Conservation (phyloP, 2,888 invertebrate species). For the Orchesella flavescens region DNA sequence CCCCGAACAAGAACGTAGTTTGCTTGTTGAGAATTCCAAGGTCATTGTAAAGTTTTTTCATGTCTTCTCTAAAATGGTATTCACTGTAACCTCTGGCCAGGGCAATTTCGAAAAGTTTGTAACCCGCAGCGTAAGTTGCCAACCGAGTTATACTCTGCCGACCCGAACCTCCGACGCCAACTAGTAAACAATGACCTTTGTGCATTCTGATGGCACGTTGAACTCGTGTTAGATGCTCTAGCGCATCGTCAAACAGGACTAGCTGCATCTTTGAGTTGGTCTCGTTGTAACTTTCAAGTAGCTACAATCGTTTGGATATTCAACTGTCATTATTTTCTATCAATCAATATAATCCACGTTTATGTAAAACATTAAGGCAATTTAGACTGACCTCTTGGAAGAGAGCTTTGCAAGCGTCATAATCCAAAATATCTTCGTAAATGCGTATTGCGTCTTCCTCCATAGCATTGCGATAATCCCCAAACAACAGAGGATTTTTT, state of each 20-base stretch:
- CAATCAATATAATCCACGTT: no score
- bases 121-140: slow-evolving; percentile 85
- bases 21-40: slow-evolving; percentile 87
- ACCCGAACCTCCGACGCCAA: slow-evolving; percentile 93
- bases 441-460: slow-evolving; percentile 85
- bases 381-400: slow-evolving; percentile 83
- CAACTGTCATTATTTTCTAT: no score
- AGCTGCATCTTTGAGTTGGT: slow-evolving; percentile 82
- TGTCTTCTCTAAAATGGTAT: slow-evolving; percentile 86
- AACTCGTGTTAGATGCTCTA: slow-evolving; percentile 91
- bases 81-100: slow-evolving; percentile 91
- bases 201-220: slow-evolving; percentile 89
- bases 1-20: slow-evolving; percentile 84
- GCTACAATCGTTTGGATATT: no score
- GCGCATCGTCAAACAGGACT: slow-evolving; percentile 91
- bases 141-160: slow-evolving; percentile 87
- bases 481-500: slow-evolving; percentile 88
- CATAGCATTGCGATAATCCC: slow-evolving; percentile 90
- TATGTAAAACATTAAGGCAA: no score
- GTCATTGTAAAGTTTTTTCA: slow-evolving; percentile 84
- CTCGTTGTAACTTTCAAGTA: slow-evolving; percentile 89
- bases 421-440: slow-evolving; percentile 93
- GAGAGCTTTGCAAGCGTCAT: slow-evolving; percentile 88
- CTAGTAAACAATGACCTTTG: slow-evolving; percentile 87
- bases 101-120: slow-evolving; percentile 85